Evolutionary conservation across 2,797 vertebrate species (phyloP).

Genomic region (Sebastes hubbsi): DNA sequence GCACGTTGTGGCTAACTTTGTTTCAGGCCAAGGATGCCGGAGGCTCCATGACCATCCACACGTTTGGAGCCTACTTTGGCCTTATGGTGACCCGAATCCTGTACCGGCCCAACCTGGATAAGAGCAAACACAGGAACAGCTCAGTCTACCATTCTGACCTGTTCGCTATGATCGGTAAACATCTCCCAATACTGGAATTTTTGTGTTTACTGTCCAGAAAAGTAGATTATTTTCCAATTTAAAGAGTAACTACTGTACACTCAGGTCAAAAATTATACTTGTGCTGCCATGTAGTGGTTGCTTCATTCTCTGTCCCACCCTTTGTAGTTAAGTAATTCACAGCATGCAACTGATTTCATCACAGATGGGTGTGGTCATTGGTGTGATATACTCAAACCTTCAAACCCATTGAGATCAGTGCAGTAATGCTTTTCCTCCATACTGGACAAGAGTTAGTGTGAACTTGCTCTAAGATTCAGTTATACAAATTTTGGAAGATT

Average conservation of each 20-base stretch:
- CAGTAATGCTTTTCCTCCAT: not conserved
- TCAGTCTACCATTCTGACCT: conserved; percentile 84
- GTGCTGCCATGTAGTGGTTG: not conserved
- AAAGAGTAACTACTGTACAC: not conserved
- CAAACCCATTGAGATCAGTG: not conserved
- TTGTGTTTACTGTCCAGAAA: not conserved
- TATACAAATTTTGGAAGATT: too few relatives aligned
- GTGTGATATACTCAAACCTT: not conserved
- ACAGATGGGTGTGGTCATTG: not conserved
- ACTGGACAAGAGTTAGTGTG: not conserved
- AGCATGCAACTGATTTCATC: not conserved
- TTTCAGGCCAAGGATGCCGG: conserved; percentile 89
- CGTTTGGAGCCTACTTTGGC: conserved; percentile 94
- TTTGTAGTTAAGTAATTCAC: not conserved
- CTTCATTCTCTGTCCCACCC: not conserved
- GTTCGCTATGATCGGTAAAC: conserved; percentile 90
- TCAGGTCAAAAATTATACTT: not conserved
- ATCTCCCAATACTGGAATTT: not conserved
- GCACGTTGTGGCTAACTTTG: not conserved
- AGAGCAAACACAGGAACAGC: conserved; percentile 81
- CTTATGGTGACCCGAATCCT: conserved; percentile 86
- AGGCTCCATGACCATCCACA: conserved; percentile 93
- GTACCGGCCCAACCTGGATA: conserved; percentile 80
- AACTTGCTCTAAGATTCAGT: not conserved
- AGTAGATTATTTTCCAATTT: not conserved